phyloP scores from a whole-genome alignment of 2,888 invertebrate species.

The Hyppa rectilinea region DNA sequence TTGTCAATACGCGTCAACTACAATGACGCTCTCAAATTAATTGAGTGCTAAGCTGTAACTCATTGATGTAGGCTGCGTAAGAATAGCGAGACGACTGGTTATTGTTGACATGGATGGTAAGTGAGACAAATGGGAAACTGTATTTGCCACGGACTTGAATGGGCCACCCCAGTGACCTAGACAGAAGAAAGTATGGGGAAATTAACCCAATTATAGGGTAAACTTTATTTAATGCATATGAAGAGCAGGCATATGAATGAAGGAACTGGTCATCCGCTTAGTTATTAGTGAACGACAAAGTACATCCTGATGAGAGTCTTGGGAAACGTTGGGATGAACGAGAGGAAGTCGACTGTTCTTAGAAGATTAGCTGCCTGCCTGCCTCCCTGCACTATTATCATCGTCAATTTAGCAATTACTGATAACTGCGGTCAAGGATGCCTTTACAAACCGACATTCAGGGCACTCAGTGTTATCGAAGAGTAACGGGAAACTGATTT shows the following conservation, averaged over 20 bases:
- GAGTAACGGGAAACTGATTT: conserved; percentile 13
- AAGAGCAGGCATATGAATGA: conserved; percentile 11
- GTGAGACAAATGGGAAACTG: conserved; percentile 11
- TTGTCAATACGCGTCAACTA: conserved; percentile 61
- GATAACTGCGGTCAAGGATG: conserved; percentile 37
- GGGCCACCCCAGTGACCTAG: conserved; percentile 21
- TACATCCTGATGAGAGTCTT: conserved; percentile 38
- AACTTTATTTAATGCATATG: conserved; percentile 10
- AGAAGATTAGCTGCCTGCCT: conserved; percentile 30
- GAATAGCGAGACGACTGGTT: conserved; percentile 30
- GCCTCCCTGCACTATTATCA: conserved; percentile 26
- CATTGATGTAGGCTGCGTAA: conserved; percentile 51
- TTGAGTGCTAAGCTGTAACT: conserved; percentile 45
- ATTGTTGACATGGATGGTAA: conserved; percentile 17
- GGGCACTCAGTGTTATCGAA: conserved; percentile 8
- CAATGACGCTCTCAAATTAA: conserved; percentile 53
- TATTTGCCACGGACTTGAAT: neutral
- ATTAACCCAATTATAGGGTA: conserved; percentile 19
- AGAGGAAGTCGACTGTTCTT: conserved; percentile 28
- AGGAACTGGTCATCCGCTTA: conserved; percentile 17
- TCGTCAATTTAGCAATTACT: conserved; percentile 51
- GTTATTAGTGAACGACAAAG: conserved; percentile 36
- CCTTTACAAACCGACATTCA: conserved; percentile 14
- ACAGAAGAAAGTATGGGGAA: conserved; percentile 9
- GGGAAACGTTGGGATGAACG: conserved; percentile 18